Conservation (phyloP, 2,888 invertebrate genomes). For the Hoplodrina blanda region DNA sequence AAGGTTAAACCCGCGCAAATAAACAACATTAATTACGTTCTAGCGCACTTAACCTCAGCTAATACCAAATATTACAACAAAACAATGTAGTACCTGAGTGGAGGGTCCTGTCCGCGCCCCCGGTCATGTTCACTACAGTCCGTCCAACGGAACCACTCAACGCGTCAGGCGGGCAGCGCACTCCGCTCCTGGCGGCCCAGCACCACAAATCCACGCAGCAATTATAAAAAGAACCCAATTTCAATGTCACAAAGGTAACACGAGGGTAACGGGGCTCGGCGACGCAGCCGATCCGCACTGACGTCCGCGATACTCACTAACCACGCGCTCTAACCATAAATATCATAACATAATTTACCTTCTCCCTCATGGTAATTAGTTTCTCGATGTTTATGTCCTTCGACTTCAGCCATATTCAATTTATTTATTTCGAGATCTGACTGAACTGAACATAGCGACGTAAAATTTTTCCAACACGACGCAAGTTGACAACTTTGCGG, state of each 20-base stretch:
- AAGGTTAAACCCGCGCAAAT: conserved; percentile 60
- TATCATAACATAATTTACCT: conserved; percentile 89
- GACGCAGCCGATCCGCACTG: conserved; percentile 76
- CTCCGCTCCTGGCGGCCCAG: conserved; percentile 81
- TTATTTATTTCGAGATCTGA: conserved; percentile 89
- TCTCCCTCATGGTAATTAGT: conserved; percentile 88
- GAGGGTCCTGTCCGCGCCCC: conserved; percentile 83
- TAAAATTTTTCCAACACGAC: conserved; percentile 89
- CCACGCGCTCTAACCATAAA: conserved; percentile 84
- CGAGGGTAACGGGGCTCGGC: conserved; percentile 83
- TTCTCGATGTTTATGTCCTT: conserved; percentile 89
- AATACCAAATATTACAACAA: conserved; percentile 77
- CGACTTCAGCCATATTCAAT: conserved; percentile 89
- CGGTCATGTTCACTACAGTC: conserved; percentile 82
- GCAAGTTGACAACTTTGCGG: conserved; percentile 81
- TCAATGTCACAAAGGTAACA: conserved; percentile 89
- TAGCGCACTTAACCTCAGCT: conserved; percentile 72
- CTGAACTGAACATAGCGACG: conserved; percentile 89
- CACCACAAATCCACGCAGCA: conserved; percentile 89
- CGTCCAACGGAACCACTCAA: conserved; percentile 75
- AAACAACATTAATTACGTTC: conserved; percentile 66
- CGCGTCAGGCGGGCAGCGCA: conserved; percentile 74
- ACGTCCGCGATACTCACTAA: conserved; percentile 80
- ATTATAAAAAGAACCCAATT: conserved; percentile 90
- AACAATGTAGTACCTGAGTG: conserved; percentile 85